These are phyloP conservation scores for Dromococcyx pavoninus DNA, from an alignment of 2,797 vertebrate species.

Conservation along the genomic window DNA sequence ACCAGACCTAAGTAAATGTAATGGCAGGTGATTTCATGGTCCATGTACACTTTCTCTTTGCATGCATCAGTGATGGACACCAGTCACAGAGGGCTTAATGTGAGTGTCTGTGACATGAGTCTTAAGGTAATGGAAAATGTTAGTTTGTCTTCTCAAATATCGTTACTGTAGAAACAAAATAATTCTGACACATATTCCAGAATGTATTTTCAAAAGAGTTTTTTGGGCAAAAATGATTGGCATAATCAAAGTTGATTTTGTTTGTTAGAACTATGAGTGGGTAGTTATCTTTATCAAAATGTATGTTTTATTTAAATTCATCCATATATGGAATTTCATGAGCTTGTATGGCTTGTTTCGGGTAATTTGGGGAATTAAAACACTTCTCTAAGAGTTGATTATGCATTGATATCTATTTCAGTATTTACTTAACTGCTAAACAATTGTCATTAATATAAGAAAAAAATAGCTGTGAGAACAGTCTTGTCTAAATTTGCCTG, in stretches of 20 bases:
- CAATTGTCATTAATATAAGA: background rate
- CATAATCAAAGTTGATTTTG: background rate
- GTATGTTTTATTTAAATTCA: background rate
- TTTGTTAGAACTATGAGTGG: background rate
- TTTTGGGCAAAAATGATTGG: background rate
- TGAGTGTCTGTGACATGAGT: background rate
- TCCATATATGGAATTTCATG: background rate
- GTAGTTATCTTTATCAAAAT: background rate
- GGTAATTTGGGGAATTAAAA: background rate
- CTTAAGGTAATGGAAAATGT: background rate
- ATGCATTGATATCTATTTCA: background rate
- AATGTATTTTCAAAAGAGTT: background rate
- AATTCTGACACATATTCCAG: background rate
- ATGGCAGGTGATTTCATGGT: background rate
- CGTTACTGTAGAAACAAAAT: background rate
- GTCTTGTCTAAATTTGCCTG: background rate
- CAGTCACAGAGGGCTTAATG: background rate
- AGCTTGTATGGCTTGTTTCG: background rate
- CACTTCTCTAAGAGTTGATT: background rate
- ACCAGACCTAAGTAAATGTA: background rate
- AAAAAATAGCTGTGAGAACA: background rate
- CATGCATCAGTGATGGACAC: background rate
- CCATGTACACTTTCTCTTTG: background rate
- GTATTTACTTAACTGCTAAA: background rate
- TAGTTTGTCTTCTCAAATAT: background rate